phyloP scores from a whole-genome alignment of 2,113 vertebrate genomes.

The Hyperopisus bebe region DNA sequence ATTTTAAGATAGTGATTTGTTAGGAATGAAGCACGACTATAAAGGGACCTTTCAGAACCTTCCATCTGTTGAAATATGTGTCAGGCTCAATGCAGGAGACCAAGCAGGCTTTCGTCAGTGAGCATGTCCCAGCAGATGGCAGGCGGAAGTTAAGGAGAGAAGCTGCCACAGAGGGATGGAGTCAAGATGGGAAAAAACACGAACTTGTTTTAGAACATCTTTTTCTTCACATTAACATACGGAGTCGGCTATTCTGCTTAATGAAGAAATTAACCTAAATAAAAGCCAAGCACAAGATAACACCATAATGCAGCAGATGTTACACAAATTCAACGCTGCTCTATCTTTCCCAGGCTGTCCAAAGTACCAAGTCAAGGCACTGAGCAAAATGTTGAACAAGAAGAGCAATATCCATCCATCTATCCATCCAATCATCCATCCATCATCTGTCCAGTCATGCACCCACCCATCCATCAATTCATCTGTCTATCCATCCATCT shows the following conservation, averaged over 20 bases:
- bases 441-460: neutral
- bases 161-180: neutral
- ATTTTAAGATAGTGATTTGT: neutral
- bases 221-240: neutral
- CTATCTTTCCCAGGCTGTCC: neutral
- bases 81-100: neutral
- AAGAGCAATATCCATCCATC: neutral
- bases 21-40: neutral
- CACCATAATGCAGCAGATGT: neutral
- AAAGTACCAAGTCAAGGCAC: neutral
- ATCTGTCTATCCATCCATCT: neutral
- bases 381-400: neutral
- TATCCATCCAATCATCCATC: neutral
- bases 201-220: neutral
- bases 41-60: neutral
- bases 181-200: neutral
- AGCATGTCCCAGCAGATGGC: neutral
- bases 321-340: neutral
- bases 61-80: neutral
- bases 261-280: neutral
- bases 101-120: neutral
- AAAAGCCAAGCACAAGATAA: neutral
- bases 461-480: neutral
- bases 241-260: neutral
- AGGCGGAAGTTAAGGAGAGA: neutral